phyloP scores from a whole-genome alignment of 1,140 invertebrate genomes.

The Ceratina australensis region DNA sequence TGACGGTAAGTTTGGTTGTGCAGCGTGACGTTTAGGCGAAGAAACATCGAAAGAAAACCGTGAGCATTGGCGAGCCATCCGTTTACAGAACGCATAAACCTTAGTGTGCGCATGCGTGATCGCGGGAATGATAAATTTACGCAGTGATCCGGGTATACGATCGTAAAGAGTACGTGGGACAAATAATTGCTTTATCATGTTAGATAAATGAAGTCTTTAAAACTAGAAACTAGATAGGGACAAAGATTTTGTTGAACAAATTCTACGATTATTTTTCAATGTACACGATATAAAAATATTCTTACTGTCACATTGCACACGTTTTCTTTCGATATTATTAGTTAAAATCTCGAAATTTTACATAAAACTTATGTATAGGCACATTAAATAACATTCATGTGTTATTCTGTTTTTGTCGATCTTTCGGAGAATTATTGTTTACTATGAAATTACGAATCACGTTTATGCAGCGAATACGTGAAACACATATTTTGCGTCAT shows the following conservation, averaged over 20 bases:
- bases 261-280: background rate
- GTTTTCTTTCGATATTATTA: background rate
- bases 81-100: constrained; percentile 66
- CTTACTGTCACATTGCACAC: background rate
- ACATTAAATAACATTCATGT: too few species aligned
- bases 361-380: too few species aligned
- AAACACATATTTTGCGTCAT: background rate
- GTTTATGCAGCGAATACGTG: too few species aligned
- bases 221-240: background rate
- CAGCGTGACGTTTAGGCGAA: constrained; percentile 26
- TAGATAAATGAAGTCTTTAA: background rate
- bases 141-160: background rate
- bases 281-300: background rate
- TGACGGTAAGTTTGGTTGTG: constrained; percentile 49
- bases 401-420: background rate
- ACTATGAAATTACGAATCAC: background rate
- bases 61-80: constrained; percentile 59
- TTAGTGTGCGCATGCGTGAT: constrained; percentile 64
- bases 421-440: background rate
- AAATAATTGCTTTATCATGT: background rate
- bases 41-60: constrained; percentile 46
- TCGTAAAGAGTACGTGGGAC: constrained; percentile 11
- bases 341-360: background rate
- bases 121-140: constrained; percentile 70
- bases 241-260: background rate